A percentile compares a stretch with the other conserved stretches of the same genome.
These are phyloP conservation scores for Oreocharis arfaki DNA, from an alignment of 2,113 vertebrate genomes.

Conservation along the genomic window DNA sequence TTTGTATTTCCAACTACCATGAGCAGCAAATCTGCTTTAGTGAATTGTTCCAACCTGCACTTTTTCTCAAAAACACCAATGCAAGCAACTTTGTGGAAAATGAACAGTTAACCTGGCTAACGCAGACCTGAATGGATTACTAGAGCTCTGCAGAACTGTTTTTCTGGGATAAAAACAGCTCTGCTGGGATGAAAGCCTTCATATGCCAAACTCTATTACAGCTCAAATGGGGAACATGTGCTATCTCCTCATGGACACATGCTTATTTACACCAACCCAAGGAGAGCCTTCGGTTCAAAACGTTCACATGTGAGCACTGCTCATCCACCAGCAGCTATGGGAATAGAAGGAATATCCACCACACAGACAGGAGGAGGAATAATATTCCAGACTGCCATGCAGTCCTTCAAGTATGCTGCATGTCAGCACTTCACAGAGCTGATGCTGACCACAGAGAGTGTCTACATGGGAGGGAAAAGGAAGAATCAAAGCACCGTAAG, in stretches of 20 bases:
- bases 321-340: neutral
- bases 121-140: neutral
- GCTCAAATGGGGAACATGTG: neutral
- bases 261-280: neutral
- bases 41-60: neutral
- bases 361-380: neutral
- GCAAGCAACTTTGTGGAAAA: conserved; percentile 11
- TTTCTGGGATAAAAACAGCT: neutral
- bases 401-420: neutral
- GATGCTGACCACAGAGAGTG: neutral
- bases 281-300: neutral
- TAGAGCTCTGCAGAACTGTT: neutral
- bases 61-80: neutral
- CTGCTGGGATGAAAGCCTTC: neutral
- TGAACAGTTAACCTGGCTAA: neutral
- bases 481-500: neutral
- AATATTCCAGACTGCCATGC: neutral
- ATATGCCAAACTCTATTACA: neutral
- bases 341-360: neutral
- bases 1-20: neutral
- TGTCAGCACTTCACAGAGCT: neutral
- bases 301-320: neutral
- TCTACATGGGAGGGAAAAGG: neutral
- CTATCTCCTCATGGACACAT: neutral
- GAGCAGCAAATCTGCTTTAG: neutral